Percentiles rank a stretch among this genome's conserved stretches.
Conservation (phyloP, 2,888 invertebrate genomes). For the Anthrax anthrax region DNA sequence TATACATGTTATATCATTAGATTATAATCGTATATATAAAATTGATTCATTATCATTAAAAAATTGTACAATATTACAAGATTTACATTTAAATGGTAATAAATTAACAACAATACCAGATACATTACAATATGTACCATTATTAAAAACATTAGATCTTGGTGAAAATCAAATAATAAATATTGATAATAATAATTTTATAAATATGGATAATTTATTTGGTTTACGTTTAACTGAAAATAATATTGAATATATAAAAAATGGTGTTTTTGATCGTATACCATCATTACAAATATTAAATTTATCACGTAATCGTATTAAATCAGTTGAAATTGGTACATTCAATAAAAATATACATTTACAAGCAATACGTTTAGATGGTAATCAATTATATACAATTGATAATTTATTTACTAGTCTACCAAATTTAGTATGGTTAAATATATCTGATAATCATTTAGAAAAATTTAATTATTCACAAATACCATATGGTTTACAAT, state of each 20-base stretch:
- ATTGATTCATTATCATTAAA: conserved; percentile 73
- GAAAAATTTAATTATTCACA: conserved; percentile 81
- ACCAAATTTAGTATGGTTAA: conserved; percentile 72
- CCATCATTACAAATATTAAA: conserved; percentile 73
- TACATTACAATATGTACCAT: conserved; percentile 68
- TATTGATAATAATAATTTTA: conserved; percentile 68
- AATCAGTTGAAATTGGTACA: conserved; percentile 60
- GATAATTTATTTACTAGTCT: conserved; percentile 71
- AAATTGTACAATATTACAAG: conserved; percentile 79
- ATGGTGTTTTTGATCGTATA: conserved; percentile 62
- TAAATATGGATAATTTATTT: conserved; percentile 71
- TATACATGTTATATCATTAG: conserved; percentile 65
- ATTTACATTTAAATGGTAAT: conserved; percentile 81
- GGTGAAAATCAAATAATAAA: conserved; percentile 78
- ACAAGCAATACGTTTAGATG: conserved; percentile 78
- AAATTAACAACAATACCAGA: conserved; percentile 62
- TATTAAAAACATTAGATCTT: conserved; percentile 75
- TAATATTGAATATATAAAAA: conserved; percentile 64
- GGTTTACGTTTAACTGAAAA: conserved; percentile 82
- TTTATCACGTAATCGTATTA: conserved; percentile 72
- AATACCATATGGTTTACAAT: conserved; percentile 68
- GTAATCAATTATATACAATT: conserved; percentile 69
- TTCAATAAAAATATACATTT: conserved; percentile 64
- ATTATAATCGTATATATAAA: conserved; percentile 68
- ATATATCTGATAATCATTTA: conserved; percentile 81